Conservation (phyloP, 2,888 invertebrate genomes). For the Sarcophaga caerulescens region DNA sequence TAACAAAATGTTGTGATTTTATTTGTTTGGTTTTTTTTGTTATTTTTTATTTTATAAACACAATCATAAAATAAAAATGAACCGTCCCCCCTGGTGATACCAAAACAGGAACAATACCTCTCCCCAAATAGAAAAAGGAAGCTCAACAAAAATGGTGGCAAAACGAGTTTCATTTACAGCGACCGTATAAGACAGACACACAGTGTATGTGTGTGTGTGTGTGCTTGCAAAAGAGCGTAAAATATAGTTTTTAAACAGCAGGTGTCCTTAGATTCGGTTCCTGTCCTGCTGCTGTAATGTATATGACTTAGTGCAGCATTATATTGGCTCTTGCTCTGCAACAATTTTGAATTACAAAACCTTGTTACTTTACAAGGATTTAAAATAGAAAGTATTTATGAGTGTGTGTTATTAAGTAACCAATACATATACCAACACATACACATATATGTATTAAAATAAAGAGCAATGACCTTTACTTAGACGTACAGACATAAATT, state of each 20-base stretch:
- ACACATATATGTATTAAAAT: not conserved
- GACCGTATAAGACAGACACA: not conserved
- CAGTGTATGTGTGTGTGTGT: not conserved
- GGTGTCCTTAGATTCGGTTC: not conserved
- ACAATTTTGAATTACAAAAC: slow-evolving; percentile 1
- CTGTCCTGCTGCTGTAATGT: not conserved
- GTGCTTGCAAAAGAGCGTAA: not conserved
- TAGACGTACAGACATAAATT: no score
- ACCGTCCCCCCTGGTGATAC: no score
- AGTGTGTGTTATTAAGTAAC: not conserved
- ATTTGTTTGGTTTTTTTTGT: not conserved
- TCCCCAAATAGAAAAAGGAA: no score
- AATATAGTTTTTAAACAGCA: slow-evolving; percentile 26
- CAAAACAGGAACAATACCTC: no score
- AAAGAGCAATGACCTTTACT: not conserved
- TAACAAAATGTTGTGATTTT: slow-evolving; percentile 8
- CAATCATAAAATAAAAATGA: no score
- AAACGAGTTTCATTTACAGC: not conserved
- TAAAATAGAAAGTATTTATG: slow-evolving; percentile 47
- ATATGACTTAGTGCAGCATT: not conserved
- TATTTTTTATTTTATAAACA: no score
- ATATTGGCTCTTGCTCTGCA: not conserved
- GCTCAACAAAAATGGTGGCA: no score
- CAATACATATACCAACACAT: no score
- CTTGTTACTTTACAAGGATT: slow-evolving; percentile 27